phyloP scores from a whole-genome alignment of 2,888 invertebrate species.

The Cantharis rufa region DNA sequence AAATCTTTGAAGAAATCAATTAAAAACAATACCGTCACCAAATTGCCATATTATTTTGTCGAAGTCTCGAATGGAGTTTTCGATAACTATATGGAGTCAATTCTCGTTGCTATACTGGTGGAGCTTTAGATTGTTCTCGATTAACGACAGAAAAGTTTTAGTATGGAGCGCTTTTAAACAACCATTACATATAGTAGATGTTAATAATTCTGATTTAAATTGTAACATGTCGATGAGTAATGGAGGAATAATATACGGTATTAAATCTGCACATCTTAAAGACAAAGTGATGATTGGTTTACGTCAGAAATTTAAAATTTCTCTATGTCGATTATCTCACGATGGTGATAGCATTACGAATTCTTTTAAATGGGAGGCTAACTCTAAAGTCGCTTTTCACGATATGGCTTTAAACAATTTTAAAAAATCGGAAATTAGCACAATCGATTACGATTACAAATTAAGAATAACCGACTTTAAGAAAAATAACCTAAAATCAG shows the following conservation, averaged over 20 bases:
- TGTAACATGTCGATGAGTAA: background rate
- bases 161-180: background rate
- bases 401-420: constrained; percentile 9
- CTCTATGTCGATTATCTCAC: background rate
- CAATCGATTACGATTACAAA: constrained; percentile 2
- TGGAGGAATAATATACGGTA: constrained; percentile 6
- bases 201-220: background rate
- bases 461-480: constrained; percentile 7
- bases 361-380: background rate
- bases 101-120: constrained; percentile 13
- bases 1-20: background rate
- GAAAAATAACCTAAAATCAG: background rate
- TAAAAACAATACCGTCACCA: background rate
- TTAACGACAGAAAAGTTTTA: constrained; percentile 2
- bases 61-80: background rate
- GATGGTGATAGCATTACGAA: background rate
- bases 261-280: background rate
- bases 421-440: background rate
- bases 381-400: background rate
- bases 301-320: constrained; percentile 10
- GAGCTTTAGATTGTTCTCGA: constrained; percentile 10
- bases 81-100: background rate
- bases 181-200: background rate
- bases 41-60: constrained; percentile 10
- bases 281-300: background rate